Percentiles rank a stretch among this genome's conserved stretches.
phyloP scores from a whole-genome alignment of 2,888 invertebrate species.

The Uloborus plumipes region DNA sequence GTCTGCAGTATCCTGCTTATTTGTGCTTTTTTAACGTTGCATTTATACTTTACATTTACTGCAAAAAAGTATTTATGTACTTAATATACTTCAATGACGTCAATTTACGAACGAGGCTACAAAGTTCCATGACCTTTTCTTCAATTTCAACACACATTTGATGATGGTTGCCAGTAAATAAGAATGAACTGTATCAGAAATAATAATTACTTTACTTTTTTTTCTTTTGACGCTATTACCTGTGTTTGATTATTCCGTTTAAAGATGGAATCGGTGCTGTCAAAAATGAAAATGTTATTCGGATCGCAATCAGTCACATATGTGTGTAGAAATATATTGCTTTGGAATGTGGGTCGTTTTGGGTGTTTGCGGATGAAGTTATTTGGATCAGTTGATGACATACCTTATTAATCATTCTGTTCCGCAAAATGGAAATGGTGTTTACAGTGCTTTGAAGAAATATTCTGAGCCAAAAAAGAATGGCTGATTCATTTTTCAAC shows the following conservation, averaged over 20 bases:
- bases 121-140: conserved; percentile 60
- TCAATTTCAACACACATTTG: conserved; percentile 42
- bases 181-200: too few species aligned
- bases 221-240: too few species aligned
- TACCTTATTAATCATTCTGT: conserved; percentile 1
- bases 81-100: conserved; percentile 51
- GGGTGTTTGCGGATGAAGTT: conserved; percentile 46
- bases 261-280: too few species aligned
- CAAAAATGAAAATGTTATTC: neutral
- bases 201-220: too few species aligned
- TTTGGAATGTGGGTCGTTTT: conserved; percentile 29
- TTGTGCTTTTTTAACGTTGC: too few species aligned
- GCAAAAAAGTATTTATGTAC: too few species aligned
- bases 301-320: conserved; percentile 32
- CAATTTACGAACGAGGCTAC: conserved; percentile 33
- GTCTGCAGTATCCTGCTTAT: too few species aligned
- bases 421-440: neutral
- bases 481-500: too few species aligned
- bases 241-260: too few species aligned
- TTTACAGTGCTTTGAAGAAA: neutral
- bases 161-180: too few species aligned
- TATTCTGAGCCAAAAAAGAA: too few species aligned
- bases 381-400: conserved; percentile 5
- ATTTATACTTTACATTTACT: too few species aligned
- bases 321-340: conserved; percentile 36